A percentile compares a stretch with the other conserved stretches of the same genome.
phyloP scores from a whole-genome alignment of 2,888 invertebrate genomes.

The Perithous albicinctus region DNA sequence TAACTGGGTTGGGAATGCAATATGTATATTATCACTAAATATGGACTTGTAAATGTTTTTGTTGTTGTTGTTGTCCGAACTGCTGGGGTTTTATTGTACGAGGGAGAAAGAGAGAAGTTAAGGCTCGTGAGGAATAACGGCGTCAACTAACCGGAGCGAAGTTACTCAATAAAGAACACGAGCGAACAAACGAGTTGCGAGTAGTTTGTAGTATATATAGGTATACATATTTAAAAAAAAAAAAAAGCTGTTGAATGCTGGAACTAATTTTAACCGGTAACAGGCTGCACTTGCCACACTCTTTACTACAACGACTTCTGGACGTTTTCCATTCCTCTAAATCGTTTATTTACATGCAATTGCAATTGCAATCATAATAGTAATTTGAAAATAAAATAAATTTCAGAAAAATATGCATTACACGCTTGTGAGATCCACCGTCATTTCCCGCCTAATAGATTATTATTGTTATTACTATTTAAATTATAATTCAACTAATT shows the following conservation, averaged over 20 bases:
- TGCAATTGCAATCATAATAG: constrained; percentile 11
- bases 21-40: background rate
- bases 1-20: background rate
- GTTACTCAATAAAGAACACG: constrained; percentile 55
- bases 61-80: background rate
- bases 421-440: background rate
- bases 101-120: background rate
- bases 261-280: constrained; percentile 52
- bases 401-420: background rate
- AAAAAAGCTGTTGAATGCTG: constrained; percentile 30
- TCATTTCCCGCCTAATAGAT: background rate
- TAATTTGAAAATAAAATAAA: background rate
- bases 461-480: background rate
- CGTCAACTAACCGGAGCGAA: constrained; percentile 41
- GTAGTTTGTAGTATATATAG: background rate
- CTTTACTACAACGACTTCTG: constrained; percentile 8
- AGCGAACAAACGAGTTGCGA: constrained; percentile 24
- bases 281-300: constrained; percentile 54
- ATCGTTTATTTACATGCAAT: constrained; percentile 18
- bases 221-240: background rate
- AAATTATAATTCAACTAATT: background rate
- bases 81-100: background rate
- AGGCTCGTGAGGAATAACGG: constrained; percentile 14
- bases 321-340: constrained; percentile 19
- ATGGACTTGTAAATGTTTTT: background rate